Evolutionary conservation across 2,113 vertebrate genomes (phyloP).

Genomic region (Eleginops maclovinus): DNA sequence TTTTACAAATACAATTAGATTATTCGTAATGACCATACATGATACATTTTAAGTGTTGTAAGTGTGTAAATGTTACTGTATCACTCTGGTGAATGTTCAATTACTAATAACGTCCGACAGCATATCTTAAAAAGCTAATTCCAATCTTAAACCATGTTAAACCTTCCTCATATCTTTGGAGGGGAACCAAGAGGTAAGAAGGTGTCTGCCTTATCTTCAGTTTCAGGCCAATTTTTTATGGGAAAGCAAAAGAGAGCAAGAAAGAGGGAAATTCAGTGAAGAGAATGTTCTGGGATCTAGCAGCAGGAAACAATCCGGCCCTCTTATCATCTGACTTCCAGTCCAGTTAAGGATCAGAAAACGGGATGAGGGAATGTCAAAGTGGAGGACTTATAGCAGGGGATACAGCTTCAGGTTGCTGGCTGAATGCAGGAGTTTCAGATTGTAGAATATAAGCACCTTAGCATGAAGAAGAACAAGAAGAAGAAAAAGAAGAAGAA

Average conservation of each 20-base stretch:
- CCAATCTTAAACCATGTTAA: not conserved
- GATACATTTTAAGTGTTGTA: too few relatives aligned
- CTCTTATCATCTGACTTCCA: slow-evolving; percentile 42
- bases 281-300: slow-evolving; percentile 38
- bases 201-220: not conserved
- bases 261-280: slow-evolving; percentile 6
- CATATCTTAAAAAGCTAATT: too few relatives aligned
- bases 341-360: slow-evolving; percentile 49
- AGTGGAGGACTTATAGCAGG: slow-evolving; percentile 29
- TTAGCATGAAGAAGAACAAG: slow-evolving; percentile 8
- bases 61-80: too few relatives aligned
- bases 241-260: slow-evolving; percentile 14
- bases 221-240: not conserved
- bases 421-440: slow-evolving; percentile 36
- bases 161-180: not conserved
- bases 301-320: slow-evolving; percentile 31
- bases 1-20: too few relatives aligned
- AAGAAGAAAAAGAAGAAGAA: slow-evolving; percentile 18
- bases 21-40: too few relatives aligned
- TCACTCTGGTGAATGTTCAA: too few relatives aligned
- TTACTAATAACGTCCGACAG: too few relatives aligned
- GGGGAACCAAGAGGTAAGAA: not conserved
- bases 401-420: slow-evolving; percentile 38
- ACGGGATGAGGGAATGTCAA: slow-evolving; percentile 6
- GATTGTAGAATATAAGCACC: slow-evolving; percentile 18